Evolutionary conservation across 1,140 invertebrate genomes (phyloP), one percentile per base, ranked within the genome.

Genomic region (Lasioglossum baleicum): DNA sequence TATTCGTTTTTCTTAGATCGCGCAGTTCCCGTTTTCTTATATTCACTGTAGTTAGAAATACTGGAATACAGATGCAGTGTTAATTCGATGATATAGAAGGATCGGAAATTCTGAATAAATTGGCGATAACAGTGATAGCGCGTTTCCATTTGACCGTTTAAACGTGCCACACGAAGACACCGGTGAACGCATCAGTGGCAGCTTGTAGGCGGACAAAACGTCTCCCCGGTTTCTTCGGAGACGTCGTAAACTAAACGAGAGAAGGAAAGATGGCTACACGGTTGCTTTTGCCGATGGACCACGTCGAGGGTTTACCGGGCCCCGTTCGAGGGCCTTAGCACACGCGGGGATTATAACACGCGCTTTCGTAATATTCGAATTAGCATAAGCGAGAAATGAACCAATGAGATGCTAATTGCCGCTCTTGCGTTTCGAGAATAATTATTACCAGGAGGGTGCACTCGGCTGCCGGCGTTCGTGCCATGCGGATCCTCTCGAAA

Each of bases 401-500:
- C 87, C 89, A 91, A 91, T 90, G 90, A 91, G 90, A 91, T 91
- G 90, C 88, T 91, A 91, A 91, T 91, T 90, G 89, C 87, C 77
- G 84, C 85, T 84, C 83, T 88, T 81, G 84, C 82, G 82, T 82
- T 84, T 83, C 80, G 75, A 88, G 82, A 87, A 88, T 88, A 90
- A 89, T 90, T 88, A 90, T 88, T 87, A 78, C 71, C 72, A 65
- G 81, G 84, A 71, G 83, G 75, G 81, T 79, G 80, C 82, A 82
- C 73, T 85, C 40, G 26, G 35, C 53, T 53, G 42, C 64, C 72
- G 64, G 82, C 44, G 67, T 84, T 79, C 51, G 20, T 58, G 20
- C 51, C 44, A 10, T 31, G 56, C 74, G 17, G 7, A n/a, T 17
- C 51, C 56, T n/a, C 56, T 58, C 56, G 20, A n/a, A 58, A n/a